Base-by-base conservation (phyloP, 2,888 invertebrate species). In the Thereva unica region DNA sequence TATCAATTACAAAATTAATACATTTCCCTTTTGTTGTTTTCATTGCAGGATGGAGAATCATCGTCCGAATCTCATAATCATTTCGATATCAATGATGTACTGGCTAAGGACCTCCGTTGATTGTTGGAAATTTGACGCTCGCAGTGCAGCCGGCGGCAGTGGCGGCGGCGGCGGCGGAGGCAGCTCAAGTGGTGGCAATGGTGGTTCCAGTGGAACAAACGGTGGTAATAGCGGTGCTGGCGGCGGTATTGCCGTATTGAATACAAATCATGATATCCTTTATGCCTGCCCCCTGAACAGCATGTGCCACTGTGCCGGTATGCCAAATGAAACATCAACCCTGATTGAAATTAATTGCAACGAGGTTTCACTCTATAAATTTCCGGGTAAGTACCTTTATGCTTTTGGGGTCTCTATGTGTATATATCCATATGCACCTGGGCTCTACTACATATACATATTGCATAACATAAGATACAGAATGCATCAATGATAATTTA, bases 341-440 rank as follows among this genome's bases (percentile, higher is more conserved):
- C 73, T 80, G 75, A 78, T 81, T 76, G 80, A 80, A 76, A 81
- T 81, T 74, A 81, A 79, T 77, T 81, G 82, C 76, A 80, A 80
- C 73, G 80, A 80, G 72, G 81, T 81, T 74, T 76, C 78, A 69
- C 75, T 81, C 61, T 81, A 80, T 75, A 81, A 81, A 76, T 80
- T 80, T 78, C 82, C 81, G 75, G 81, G 81, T 81, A 73, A 78
- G 79, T 74, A 55, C 8, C 23, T 54, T 61, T 50, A 61, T 54
- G 7, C n/a, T 59, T 5, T 34, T 9, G 10, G 47, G 3, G 6
- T 10, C 41, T 52, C 12, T n/a, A n/a, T 6, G 52, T 47, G 10
- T 34, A 38, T 63, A 34, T 63, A 35, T 35, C 40, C 52, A 23
- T 42, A 9, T 34, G 35, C 42, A 35, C 50, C 12, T 40, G 50